Base-by-base conservation (phyloP, 2,888 invertebrate genomes). In the Acrobasis repandana region DNA sequence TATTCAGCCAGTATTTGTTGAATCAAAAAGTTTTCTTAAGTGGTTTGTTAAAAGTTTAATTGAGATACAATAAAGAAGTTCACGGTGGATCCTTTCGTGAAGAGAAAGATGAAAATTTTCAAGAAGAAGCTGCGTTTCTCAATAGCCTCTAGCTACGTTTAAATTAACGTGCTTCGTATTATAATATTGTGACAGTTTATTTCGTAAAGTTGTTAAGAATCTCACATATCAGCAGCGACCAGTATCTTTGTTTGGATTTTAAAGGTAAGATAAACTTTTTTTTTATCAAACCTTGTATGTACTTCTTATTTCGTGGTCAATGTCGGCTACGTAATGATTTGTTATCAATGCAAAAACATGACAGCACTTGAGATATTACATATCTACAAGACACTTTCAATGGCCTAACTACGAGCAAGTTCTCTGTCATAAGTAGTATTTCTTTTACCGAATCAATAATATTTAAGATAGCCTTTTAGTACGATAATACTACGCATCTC, bases 121-220 rank as follows among this genome's bases (percentile, higher is more conserved):
- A 92, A 92, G 77, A 92, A 92, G 75, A 92, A 92, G 67, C 72
- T 92, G 11, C 86, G 91, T 71, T 92, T 92, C 75, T 91, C 91
- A 58, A 91, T 92, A 92, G 77, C 75, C 67, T 78, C 68, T 14
- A 69, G 73, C 69, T 74, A 68, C 64, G 69, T 74, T 64, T 80
- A 74, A 73, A 75, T 67, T 70, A 69, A 47, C 52, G 18, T 67
- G 65, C 48, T 63, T 60, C 60, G 16, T 63, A 56, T 48, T 62
- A 67, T 11, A 43, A 43, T 61, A 46, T 61, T 63, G 54, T 64
- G 59, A 62, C 62, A 50, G 63, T 65, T 64, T 61, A 61, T 64
- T 60, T 63, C 28, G 43, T 54, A 56, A 47, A 60, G 46, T 61
- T 65, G 57, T 28, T 64, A 52, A 58, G 60, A 63, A 67, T 67